Evolutionary conservation across 2,797 vertebrate species (phyloP), one percentile per base, ranked within the genome.

Genomic region (Adrianichthys oophorus): DNA sequence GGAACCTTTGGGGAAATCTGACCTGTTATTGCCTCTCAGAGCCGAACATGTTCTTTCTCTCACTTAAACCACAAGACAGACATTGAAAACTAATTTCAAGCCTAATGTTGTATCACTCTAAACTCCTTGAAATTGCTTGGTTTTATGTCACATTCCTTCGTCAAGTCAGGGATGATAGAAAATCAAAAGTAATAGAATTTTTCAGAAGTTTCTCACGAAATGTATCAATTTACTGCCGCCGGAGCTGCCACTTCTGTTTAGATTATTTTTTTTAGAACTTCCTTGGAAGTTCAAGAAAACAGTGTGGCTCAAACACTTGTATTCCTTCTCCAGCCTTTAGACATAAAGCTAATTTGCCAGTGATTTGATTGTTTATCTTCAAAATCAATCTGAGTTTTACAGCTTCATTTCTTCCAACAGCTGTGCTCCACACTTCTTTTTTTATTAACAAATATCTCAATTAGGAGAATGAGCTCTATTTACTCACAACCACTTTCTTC

Each of bases 1-100:
- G 74, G 74, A 88, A 80, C 80, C 86, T 85, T 87, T 67, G 74
- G 87, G 89, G 88, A 89, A 89, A 89, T 89, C 87, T 83, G 78
- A 87, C 84, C 86, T 66, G 84, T 86, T 87, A 83, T 86, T 88
- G 77, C 78, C 74, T 86, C 52, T 69, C 51, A 1, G 65, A 71
- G 74, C 62, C 5, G 56, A 19, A 64, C 81, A 68, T 81, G 82
- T 78, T 82, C 80, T 78, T 83, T 76, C 53, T 80, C 81, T 68
- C 61, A 7, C 60, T 72, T 37, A 7, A 24, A 37, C 65, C 46
- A 74, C 60, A 70, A 79, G 72, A 72, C 80, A 76, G 66, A 46
- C 74, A 61, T 82, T 84, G 75, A 72, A 72, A 88, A 74, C 65
- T 80, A 29, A 79, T 81, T 79, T 77, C 68, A 73, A 53, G 61